Percentiles rank a stretch among this genome's conserved stretches.
Conservation (phyloP, 2,888 invertebrate genomes). For the Lithophane ornitopus region DNA sequence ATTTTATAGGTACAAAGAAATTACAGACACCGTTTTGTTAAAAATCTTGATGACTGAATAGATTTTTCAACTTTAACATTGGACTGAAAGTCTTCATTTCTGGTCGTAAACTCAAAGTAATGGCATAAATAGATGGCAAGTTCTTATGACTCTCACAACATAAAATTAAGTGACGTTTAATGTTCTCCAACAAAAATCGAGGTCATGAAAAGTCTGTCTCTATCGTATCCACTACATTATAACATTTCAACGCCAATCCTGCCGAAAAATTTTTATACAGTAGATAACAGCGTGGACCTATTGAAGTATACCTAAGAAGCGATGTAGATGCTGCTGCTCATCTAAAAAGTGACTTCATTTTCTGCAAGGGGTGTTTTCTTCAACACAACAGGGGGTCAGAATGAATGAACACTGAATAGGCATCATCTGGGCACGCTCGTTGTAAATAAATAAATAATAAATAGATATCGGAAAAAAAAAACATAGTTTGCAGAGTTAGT, state of each 20-base stretch:
- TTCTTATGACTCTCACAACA: conserved; percentile 33
- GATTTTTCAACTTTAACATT: conserved; percentile 29
- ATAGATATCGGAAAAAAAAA: not conserved
- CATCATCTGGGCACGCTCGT: not conserved
- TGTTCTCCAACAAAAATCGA: conserved; percentile 14
- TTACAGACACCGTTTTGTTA: not conserved
- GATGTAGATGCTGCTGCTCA: not conserved
- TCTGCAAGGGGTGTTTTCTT: too few species aligned
- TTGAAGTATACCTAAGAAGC: not conserved
- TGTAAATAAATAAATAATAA: not conserved
- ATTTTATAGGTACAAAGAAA: not conserved
- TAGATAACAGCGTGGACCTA: not conserved
- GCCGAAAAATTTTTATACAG: not conserved
- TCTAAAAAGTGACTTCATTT: not conserved
- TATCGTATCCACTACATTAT: not conserved
- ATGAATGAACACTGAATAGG: not conserved
- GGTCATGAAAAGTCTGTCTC: not conserved
- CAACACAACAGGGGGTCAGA: not conserved
- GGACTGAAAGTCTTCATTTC: conserved; percentile 41
- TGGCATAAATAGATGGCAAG: conserved; percentile 39
- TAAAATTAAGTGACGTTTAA: conserved; percentile 49
- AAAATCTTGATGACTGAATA: conserved; percentile 1
- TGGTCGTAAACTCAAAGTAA: conserved; percentile 50
- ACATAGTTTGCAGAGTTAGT: not conserved
- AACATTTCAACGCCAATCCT: not conserved